A percentile compares a stretch with the other conserved stretches of the same genome.
Conservation (phyloP, 2,888 invertebrate species). For the Andrena praecox region DNA sequence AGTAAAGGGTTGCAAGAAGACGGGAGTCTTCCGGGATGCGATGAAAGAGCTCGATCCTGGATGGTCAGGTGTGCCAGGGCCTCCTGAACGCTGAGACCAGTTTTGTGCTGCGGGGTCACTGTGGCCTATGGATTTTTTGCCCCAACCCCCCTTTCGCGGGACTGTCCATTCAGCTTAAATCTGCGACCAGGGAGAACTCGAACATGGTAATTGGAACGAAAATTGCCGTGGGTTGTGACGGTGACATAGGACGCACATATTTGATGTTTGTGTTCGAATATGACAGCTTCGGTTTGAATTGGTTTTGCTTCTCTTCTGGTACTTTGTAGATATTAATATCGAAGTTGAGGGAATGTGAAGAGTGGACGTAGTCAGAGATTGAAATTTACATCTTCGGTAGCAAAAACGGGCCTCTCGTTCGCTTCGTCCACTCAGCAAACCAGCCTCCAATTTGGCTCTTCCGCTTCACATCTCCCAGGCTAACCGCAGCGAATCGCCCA, state of each 20-base stretch:
- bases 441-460: not conserved
- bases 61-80: conserved; percentile 67
- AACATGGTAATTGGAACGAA: not conserved
- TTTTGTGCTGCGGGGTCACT: conserved; percentile 56
- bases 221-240: not conserved
- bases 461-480: not conserved
- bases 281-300: no score
- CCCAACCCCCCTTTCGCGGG: conserved; percentile 15
- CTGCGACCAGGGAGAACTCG: not conserved
- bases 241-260: not conserved
- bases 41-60: conserved; percentile 72
- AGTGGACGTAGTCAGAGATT: no score
- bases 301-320: no score
- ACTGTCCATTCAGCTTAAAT: conserved; percentile 20
- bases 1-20: conserved; percentile 74
- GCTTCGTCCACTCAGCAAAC: not conserved
- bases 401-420: not conserved
- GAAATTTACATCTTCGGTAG: no score
- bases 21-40: conserved; percentile 80
- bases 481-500: not conserved
- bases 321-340: no score
- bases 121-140: conserved; percentile 58
- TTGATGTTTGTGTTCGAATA: no score
- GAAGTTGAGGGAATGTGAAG: no score
- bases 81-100: conserved; percentile 56